A percentile compares a stretch with the other conserved stretches of the same genome.
Conservation (phyloP, 2,888 invertebrate genomes). For the Eupithecia insigniata region DNA sequence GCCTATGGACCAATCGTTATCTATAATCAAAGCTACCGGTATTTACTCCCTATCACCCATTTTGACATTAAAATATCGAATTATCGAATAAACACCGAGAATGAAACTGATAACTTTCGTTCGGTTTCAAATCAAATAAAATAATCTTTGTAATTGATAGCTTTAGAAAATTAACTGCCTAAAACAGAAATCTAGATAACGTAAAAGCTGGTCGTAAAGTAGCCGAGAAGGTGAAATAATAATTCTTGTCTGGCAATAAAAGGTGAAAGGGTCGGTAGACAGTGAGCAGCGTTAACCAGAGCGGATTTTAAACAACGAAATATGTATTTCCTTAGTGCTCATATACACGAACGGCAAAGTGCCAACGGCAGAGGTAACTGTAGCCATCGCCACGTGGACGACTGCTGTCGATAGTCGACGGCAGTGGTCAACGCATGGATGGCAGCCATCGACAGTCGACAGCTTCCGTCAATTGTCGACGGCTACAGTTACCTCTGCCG, state of each 20-base stretch:
- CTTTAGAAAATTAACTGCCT: conserved; percentile 52
- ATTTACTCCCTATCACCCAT: conserved; percentile 11
- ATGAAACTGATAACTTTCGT: conserved; percentile 24
- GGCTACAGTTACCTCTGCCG: no score
- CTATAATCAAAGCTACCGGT: conserved; percentile 13
- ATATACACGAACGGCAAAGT: no score
- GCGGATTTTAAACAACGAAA: background rate
- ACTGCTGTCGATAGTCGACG: no score
- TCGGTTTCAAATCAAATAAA: conserved; percentile 18
- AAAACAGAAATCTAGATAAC: conserved; percentile 52
- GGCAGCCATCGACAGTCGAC: no score
- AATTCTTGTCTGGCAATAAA: conserved; percentile 1
- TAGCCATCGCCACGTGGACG: no score
- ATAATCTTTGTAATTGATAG: conserved; percentile 28
- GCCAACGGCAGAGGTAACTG: no score
- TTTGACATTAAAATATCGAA: conserved; percentile 13
- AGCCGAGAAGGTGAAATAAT: conserved; percentile 46
- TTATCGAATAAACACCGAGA: background rate
- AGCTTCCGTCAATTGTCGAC: no score
- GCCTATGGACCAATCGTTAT: background rate
- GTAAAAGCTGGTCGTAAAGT: conserved; percentile 59
- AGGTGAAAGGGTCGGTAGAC: conserved; percentile 1
- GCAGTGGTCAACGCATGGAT: no score
- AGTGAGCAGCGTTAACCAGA: background rate
- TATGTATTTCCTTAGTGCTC: no score